Base-by-base conservation (phyloP, 2,113 vertebrate species). In the Ramphastos sulfuratus region DNA sequence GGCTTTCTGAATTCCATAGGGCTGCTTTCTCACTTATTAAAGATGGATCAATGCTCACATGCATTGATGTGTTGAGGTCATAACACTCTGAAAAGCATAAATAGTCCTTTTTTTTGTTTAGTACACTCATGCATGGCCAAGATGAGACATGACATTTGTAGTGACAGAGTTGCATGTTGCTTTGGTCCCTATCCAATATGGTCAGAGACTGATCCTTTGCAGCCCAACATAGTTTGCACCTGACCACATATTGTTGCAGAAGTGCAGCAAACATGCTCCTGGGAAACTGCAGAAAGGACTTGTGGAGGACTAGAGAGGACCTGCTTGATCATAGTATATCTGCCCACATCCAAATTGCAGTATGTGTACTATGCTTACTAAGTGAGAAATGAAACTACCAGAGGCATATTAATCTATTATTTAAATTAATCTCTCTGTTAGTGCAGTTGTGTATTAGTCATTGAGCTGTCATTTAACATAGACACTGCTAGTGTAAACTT, bases 251-350 rank as follows among this genome's bases (percentile, higher is more conserved):
- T 66, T 44, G 23, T 74, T 35, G 31, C 9, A 33, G 69, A 77
- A 17, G 31, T 77, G 39, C 60, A 73, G 60, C 55, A 74, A 58
- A 15, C 16, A 6, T 4, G 12, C 2, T 46, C 27, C 33, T 30
- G 10, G 33, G 21, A 42, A 82, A 14, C 33, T 56, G 31, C 24
- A 61, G 69, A 14, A 44, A 33, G n/a, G 19, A 5, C 21, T 76
- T 25, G 9, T 44, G 48, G 55, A 73, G 56, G 64, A 15, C 17
- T 10, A 7, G 69, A 61, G 46, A 8, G 21, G 46, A 50, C 15
- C 44, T 58, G 12, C 39, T 72, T 0, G 0, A 18, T 46, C 4
- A 3, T 3, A 31, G 10, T 6, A 1, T 5, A 7, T 55, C 58
- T 55, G 39, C 74, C 42, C 48, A 72, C 72, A 87, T 54, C 85